Base-by-base conservation (phyloP, 92 coral and sea anemone genomes). In the Siderastrea siderea region DNA sequence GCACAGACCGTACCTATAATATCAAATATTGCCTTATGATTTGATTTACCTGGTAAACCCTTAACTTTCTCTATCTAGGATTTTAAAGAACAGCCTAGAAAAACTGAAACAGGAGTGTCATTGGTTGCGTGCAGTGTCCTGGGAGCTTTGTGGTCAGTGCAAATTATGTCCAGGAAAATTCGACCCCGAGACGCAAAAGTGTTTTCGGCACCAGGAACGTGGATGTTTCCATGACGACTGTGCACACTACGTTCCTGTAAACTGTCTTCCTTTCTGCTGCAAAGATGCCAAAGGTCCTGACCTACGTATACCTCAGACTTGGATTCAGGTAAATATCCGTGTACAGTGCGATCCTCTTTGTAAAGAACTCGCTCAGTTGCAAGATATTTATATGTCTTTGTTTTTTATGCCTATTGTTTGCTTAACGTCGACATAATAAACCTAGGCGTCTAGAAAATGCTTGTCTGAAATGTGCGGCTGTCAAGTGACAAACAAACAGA, bases 61-160 rank as follows among this genome's bases (percentile, higher is more conserved):
- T 55, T 2, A 14, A 67, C 47, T 3, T 26, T 10, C 47, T 19
- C 8, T 74, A 1, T 79, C 3, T 16, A 79, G 84, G 15, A 15
- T 68, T 55, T 71, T 82, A 38, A 53, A 55, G 54, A 10, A 53
- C 58, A 71, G 54, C 47, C 69, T 82, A 4, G 16, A 7, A 1
- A 44, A 1, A 48, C 68, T 82, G 15, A 69, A 59, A 12, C 45
- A 45, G 4, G 68, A 82, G 38, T 82, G 86, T 47, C 67, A 69
- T 55, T 82, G 86, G 86, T n/a, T 82, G 67, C 86, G 67, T 38
- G 68, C 17, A 5, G 86, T 82, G 6, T 71, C 76, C 11, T 71
- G 77, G 78, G 15, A 68, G 68, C 52, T 82, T 47, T 69, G 77
- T 70, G 78, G 76, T 44, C 77, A 59, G 45, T 82, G 86, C 44